Base-by-base conservation (phyloP, 2,888 invertebrate species). In the Aphidoletes aphidimyza region DNA sequence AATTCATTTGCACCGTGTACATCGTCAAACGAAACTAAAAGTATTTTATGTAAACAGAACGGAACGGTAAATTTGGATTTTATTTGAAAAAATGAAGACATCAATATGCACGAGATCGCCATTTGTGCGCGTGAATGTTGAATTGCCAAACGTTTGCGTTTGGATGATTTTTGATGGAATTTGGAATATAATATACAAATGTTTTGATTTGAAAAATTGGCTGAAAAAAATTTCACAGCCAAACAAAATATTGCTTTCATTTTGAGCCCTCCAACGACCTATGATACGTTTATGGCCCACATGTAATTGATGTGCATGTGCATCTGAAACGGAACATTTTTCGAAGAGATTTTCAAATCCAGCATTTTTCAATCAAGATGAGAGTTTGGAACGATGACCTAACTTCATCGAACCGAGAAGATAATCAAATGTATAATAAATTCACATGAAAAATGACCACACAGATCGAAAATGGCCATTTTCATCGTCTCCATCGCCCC, bases 221-320 rank as follows among this genome's bases (percentile, higher is more conserved):
- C n/a, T 22, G 54, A 22, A 22, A 8, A 39, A 8, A 39, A 39
- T 39, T 39, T 39, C 39, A 39, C 5, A 39, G 5, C 11, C 39
- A 39, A 39, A 39, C 8, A 19, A 47, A 17, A 47, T 11, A 17
- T 47, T 47, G 9, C 19, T 6, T 47, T 47, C 11, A n/a, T n/a
- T n/a, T n/a, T n/a, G n/a, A n/a, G n/a, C n/a, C n/a, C n/a, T n/a
- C n/a, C n/a, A n/a, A n/a, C n/a, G n/a, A n/a, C n/a, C n/a, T n/a
- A n/a, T n/a, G n/a, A n/a, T n/a, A n/a, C n/a, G n/a, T n/a, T n/a
- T n/a, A n/a, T n/a, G n/a, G n/a, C n/a, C n/a, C n/a, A n/a, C n/a
- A n/a, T 69, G 69, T 69, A 69, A 69, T 69, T 69, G 69, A 69
- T 69, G 69, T 54, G n/a, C n/a, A n/a, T n/a, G n/a, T 69, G 6